phyloP scores from a whole-genome alignment of 2,113 vertebrate genomes.

The Corythoichthys haematopterus region DNA sequence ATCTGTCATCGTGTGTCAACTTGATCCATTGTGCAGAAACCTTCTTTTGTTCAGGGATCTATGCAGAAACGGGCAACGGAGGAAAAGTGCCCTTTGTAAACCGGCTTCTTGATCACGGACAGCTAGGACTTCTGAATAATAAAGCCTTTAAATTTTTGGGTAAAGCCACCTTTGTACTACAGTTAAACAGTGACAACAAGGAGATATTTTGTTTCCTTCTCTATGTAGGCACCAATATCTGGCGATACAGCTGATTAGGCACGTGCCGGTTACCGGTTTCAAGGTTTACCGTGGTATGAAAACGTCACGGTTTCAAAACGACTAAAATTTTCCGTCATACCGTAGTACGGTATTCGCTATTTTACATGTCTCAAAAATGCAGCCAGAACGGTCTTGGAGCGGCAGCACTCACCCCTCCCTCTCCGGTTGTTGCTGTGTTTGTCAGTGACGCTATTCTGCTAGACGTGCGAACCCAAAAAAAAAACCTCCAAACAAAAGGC shows the following conservation, averaged over 20 bases:
- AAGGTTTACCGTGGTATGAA: no score
- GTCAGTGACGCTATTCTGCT: no score
- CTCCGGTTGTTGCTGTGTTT: no score
- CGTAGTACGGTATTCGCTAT: no score
- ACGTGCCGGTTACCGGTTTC: no score
- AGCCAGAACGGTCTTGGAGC: no score
- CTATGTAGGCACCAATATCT: neutral
- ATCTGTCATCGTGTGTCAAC: conserved; percentile 92
- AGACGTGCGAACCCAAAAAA: no score
- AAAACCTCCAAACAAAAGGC: no score
- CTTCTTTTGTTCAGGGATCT: conserved; percentile 62
- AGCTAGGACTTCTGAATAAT: conserved; percentile 85
- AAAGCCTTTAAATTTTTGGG: conserved; percentile 94
- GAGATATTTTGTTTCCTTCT: neutral
- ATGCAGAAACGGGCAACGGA: conserved; percentile 65
- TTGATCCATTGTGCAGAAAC: conserved; percentile 76
- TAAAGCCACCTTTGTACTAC: conserved; percentile 79
- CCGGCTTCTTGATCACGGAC: conserved; percentile 90
- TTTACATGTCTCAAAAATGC: no score
- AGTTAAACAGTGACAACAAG: conserved; percentile 68
- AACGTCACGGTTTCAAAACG: no score
- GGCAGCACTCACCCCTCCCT: no score
- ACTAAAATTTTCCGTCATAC: neutral
- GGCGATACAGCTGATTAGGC: neutral
- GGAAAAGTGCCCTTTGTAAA: conserved; percentile 85